These are phyloP conservation scores for Arenicola marina DNA, from an alignment of 2,888 invertebrate species.

Conservation along the genomic window DNA sequence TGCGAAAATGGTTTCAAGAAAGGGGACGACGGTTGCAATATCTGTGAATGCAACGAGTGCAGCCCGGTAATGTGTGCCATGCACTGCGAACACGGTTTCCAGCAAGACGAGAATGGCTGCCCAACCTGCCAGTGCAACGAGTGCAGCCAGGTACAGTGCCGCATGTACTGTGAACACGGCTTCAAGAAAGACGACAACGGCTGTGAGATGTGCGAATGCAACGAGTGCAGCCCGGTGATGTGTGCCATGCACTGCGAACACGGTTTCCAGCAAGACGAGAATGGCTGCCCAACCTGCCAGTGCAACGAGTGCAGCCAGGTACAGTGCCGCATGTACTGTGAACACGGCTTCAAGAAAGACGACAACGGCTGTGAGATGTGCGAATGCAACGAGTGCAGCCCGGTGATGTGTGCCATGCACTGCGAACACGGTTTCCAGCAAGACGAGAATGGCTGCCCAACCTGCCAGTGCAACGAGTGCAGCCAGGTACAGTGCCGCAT, in stretches of 20 bases:
- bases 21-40: too few species aligned
- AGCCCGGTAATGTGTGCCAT: too few species aligned
- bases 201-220: too few species aligned
- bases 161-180: too few species aligned
- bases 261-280: constrained; percentile 10
- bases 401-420: neutral
- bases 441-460: constrained; percentile 17
- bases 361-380: constrained; percentile 16
- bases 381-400: constrained; percentile 7
- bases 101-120: too few species aligned
- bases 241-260: constrained; percentile 12
- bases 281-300: constrained; percentile 10
- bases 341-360: constrained; percentile 16
- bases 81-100: too few species aligned
- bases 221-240: too few species aligned
- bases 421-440: constrained; percentile 13
- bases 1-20: too few species aligned
- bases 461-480: constrained; percentile 13
- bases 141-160: too few species aligned
- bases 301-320: constrained; percentile 1
- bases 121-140: too few species aligned
- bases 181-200: too few species aligned
- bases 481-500: constrained; percentile 2
- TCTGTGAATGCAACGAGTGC: too few species aligned
- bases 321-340: constrained; percentile 13